Base-by-base conservation (phyloP, 2,797 vertebrate species). In the Falco columbarius region DNA sequence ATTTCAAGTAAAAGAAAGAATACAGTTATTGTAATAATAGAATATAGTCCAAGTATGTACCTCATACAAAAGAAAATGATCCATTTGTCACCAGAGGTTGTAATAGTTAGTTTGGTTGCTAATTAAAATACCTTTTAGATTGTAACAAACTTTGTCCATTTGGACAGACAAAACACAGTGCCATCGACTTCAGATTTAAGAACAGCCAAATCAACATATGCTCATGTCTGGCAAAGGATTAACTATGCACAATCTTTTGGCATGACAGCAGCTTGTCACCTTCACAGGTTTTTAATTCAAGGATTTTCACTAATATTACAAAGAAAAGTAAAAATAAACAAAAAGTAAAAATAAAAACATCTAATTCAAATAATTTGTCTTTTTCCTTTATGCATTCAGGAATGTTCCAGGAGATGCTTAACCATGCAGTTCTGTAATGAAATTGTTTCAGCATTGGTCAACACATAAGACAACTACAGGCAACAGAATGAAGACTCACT, bases 191-290 rank as follows among this genome's bases (percentile, higher is more conserved):
- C 86, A 66, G 59, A 86, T 40, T 70, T 55, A 62, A 81, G 52
- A 93, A 70, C 47, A 94, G 77, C 62, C 9, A 3, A 95, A 58
- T 73, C 94, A 92, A 84, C 89, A 91, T 86, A 94, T 36, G 38
- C 58, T 89, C 32, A 44, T 27, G 29, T 86, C 79, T 93, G 71
- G 83, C 72, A 95, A 74, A 93, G 58, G 67, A 93, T 87, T 93
- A 91, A 93, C 47, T 75, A 5, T 3, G 44, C 62, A 81, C 63
- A 82, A 44, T 86, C 85, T 82, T 88, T 29, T 61, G 71, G 80
- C 76, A 92, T 56, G 67, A 84, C 0, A 26, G 71, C 44, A 87
- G 63, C 73, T 73, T 86, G 23, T 49, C 86, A 91, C 81, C 56
- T 94, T 72, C 40, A 42, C 15, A 44, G 71, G 46, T 54, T 92